Evolutionary conservation across 2,113 vertebrate species (phyloP).

Genomic region (Onychostruthus taczanowskii): DNA sequence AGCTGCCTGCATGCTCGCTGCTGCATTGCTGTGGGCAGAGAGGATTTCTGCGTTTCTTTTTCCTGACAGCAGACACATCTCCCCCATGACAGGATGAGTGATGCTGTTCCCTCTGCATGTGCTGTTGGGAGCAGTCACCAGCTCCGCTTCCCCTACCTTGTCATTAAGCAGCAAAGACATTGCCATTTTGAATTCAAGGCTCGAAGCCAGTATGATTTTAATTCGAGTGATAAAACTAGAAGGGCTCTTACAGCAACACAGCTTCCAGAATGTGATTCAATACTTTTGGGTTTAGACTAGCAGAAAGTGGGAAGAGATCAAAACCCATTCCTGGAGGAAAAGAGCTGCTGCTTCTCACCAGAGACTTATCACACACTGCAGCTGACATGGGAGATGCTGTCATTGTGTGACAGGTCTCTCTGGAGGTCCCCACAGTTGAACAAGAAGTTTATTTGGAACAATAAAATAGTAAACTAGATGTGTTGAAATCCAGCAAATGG

Average conservation of each 20-base stretch:
- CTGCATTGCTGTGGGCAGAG: not conserved
- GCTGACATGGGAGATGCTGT: not conserved
- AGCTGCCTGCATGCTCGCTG: not conserved
- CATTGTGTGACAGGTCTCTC: not conserved
- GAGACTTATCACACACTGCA: not conserved
- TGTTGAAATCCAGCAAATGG: not conserved
- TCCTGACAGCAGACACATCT: not conserved
- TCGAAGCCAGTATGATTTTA: not conserved
- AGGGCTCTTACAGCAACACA: not conserved
- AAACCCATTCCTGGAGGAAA: not conserved
- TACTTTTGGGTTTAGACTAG: not conserved
- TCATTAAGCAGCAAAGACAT: not conserved
- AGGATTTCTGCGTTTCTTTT: not conserved
- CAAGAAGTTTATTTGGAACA: not conserved
- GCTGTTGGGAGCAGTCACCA: not conserved
- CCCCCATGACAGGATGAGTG: not conserved
- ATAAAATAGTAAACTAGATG: not conserved
- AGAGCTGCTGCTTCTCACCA: not conserved
- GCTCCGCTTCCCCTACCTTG: not conserved
- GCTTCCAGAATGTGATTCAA: not conserved
- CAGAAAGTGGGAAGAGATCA: conserved; percentile 2
- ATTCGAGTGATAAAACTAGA: not conserved
- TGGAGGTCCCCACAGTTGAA: not conserved
- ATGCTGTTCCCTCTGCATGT: not conserved
- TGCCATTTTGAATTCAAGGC: not conserved